Evolutionary conservation across 2,113 vertebrate species (phyloP), one percentile per base, ranked within the genome.

Genomic region (Thymallus thymallus): DNA sequence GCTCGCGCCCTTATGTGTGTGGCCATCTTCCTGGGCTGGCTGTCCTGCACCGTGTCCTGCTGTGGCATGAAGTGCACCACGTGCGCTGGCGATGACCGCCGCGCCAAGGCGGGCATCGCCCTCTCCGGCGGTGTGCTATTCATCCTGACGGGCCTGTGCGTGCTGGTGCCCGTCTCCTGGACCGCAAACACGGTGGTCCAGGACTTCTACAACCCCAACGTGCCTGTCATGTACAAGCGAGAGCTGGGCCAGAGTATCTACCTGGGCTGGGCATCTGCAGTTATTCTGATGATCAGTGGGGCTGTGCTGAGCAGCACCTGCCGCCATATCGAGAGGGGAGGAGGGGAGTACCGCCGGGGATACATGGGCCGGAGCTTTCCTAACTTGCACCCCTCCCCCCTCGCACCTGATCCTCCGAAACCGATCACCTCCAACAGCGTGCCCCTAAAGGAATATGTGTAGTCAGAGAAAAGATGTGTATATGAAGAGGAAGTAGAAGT

Each of bases 241-340:
- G 97, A 98, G 91, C 91, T 98, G 13, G 97, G 97, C 7, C 95
- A 96, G 65, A 95, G 96, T 1, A 94, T 98, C 30, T 98, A 95
- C 74, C 83, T 98, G 63, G 97, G 96, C 13, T 97, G 96, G 96
- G 92, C 86, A 0, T 74, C 94, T 0, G 93, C 96, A 0, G 91
- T 95, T 58, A 93, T 94, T 24, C 93, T 98, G 2, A 73, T 95
- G 18, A 92, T 92, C 1, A 95, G 94, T 0, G 96, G 96, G 0
- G 88, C 88, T 0, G 88, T 95, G 41, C 80, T 97, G 71, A 94
- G 94, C 73, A 94, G 91, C 58, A 93, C 90, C 58, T 95, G 91
- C 35, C 75, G 92, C 0, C 88, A 93, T 56, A 84, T 91, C 64
- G 91, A 92, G 84, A 72, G 85, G 23, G 74, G 80, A 0, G 65